A percentile compares a stretch with the other conserved stretches of the same genome.
phyloP scores from a whole-genome alignment of 2,888 invertebrate species.

The Mesorhabditis spiculigera region DNA sequence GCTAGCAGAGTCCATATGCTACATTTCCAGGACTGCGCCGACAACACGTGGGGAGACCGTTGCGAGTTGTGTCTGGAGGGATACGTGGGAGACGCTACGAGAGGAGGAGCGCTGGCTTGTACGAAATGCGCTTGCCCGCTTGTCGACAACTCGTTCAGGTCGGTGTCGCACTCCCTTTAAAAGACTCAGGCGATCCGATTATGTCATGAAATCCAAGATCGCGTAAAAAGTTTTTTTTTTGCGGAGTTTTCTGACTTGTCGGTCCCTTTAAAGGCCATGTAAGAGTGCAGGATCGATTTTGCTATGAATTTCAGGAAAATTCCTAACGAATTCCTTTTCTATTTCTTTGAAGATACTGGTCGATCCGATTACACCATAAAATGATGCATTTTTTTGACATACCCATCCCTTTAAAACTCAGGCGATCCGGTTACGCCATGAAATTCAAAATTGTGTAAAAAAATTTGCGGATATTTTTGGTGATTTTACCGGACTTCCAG shows the following conservation, averaged over 20 bases:
- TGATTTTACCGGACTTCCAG: too few species aligned
- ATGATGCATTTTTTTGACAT: constrained; percentile 67
- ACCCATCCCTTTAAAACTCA: constrained; percentile 61
- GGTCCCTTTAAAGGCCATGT: constrained; percentile 76
- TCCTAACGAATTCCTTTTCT: too few species aligned
- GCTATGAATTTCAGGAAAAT: constrained; percentile 73
- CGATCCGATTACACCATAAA: too few species aligned
- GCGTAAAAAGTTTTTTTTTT: constrained; percentile 79
- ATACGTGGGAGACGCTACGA: constrained; percentile 82
- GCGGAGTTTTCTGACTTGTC: constrained; percentile 83
- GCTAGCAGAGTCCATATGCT: constrained; percentile 67
- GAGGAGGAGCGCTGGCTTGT: constrained; percentile 69
- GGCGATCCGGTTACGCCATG: too few species aligned
- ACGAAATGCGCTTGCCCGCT: constrained; percentile 86
- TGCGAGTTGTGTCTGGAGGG: constrained; percentile 83
- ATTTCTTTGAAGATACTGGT: too few species aligned
- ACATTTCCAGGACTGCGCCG: constrained; percentile 77
- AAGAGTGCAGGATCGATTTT: constrained; percentile 69
- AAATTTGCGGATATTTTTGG: too few species aligned
- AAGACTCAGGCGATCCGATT: constrained; percentile 79
- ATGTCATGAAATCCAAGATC: too few species aligned
- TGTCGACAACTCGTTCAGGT: constrained; percentile 65
- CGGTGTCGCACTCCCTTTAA: constrained; percentile 9
- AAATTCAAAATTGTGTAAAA: too few species aligned
- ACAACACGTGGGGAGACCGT: constrained; percentile 81